These are phyloP conservation scores for Ivindomyrus marchei DNA, from an alignment of 2,113 vertebrate species.

Conservation along the genomic window DNA sequence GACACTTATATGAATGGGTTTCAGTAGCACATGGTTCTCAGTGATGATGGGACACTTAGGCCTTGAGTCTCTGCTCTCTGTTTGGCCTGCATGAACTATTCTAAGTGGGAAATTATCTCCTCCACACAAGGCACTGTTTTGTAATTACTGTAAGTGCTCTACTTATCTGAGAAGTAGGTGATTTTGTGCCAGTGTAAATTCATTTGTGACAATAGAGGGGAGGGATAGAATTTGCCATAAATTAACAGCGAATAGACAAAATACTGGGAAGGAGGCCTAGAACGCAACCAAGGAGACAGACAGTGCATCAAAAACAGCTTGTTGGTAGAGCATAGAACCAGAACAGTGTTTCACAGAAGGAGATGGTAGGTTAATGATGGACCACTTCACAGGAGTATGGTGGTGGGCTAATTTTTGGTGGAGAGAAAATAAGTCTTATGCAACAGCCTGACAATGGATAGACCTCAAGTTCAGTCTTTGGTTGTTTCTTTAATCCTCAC, in stretches of 20 bases:
- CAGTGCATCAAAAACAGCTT: neutral
- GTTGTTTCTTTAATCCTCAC: neutral
- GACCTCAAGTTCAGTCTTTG: neutral
- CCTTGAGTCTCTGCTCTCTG: neutral
- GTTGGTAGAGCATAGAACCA: neutral
- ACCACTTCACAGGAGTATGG: neutral
- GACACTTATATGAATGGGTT: neutral
- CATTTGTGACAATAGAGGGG: constrained; percentile 49
- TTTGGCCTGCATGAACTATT: neutral
- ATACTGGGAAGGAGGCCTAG: neutral
- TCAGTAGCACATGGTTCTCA: neutral
- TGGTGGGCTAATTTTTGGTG: neutral
- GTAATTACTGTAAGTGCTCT: constrained; percentile 48
- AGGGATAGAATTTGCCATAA: constrained; percentile 39
- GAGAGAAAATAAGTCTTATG: neutral
- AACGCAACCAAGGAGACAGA: neutral
- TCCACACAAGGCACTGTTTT: constrained; percentile 38
- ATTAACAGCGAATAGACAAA: constrained; percentile 25
- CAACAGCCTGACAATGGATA: neutral
- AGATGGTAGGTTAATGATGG: neutral
- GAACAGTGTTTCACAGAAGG: neutral
- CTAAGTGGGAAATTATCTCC: constrained; percentile 49
- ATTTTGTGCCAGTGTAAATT: constrained; percentile 39
- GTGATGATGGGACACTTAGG: neutral
- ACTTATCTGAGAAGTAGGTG: constrained; percentile 41